phyloP scores from a whole-genome alignment of 2,888 invertebrate genomes.

The Clitarchus hookeri region DNA sequence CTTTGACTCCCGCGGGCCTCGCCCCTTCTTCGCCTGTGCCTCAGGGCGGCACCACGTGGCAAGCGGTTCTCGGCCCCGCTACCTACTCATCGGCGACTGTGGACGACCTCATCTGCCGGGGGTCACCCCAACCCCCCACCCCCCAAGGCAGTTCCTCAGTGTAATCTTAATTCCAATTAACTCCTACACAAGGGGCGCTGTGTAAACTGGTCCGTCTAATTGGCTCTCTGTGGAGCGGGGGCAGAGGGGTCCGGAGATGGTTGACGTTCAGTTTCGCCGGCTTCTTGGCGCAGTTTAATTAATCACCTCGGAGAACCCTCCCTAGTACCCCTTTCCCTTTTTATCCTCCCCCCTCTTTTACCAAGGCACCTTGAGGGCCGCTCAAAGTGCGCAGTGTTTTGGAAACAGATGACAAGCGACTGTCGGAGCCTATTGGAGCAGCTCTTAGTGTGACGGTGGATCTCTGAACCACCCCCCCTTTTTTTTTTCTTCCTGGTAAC shows the following conservation, averaged over 20 bases:
- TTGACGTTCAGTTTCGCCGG: background rate
- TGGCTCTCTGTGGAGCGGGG: background rate
- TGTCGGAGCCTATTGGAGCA: too few relatives aligned
- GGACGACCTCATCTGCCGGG: background rate
- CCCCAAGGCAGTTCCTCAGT: background rate
- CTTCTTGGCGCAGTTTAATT: constrained; percentile 11
- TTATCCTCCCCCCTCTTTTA: background rate
- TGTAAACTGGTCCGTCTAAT: background rate
- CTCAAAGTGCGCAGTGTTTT: background rate
- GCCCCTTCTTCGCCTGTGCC: background rate
- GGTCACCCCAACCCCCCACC: background rate
- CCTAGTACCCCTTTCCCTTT: background rate
- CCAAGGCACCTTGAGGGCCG: background rate
- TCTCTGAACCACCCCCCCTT: too few relatives aligned
- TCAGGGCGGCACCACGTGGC: background rate
- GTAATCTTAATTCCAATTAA: constrained; percentile 14
- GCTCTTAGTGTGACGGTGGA: too few relatives aligned
- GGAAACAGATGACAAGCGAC: background rate
- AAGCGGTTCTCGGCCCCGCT: background rate
- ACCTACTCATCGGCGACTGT: background rate
- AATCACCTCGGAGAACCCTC: background rate
- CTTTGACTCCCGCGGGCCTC: too few relatives aligned
- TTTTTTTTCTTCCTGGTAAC: too few relatives aligned
- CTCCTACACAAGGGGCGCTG: constrained; percentile 10
- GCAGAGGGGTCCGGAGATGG: background rate